phyloP scores from a whole-genome alignment of 2,888 invertebrate genomes.

The Itoplectis maculator region DNA sequence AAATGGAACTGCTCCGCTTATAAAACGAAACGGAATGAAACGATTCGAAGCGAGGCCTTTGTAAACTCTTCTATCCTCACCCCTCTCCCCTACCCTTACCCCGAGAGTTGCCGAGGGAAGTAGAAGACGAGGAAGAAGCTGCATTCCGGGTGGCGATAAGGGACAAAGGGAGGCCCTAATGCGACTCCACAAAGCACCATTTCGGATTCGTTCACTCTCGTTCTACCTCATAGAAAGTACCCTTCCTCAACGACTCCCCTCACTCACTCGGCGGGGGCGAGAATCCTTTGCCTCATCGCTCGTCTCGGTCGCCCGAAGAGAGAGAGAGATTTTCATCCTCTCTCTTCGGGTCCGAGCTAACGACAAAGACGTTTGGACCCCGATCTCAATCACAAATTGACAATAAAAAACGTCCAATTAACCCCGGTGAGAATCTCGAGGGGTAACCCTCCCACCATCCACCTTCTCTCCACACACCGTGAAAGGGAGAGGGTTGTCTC shows the following conservation, averaged over 20 bases:
- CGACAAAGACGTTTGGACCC: slow-evolving; percentile 73
- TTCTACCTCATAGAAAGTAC: slow-evolving; percentile 38
- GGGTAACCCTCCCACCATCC: slow-evolving; percentile 19
- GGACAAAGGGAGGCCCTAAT: slow-evolving; percentile 79
- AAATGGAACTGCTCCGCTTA: slow-evolving; percentile 39
- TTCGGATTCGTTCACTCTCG: slow-evolving; percentile 71
- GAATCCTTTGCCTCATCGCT: slow-evolving; percentile 44
- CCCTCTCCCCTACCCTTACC: too few relatives aligned
- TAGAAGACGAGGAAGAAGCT: slow-evolving; percentile 48
- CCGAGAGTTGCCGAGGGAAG: background rate
- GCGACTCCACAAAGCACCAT: slow-evolving; percentile 78
- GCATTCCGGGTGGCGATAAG: slow-evolving; percentile 74
- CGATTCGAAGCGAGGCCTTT: slow-evolving; percentile 44
- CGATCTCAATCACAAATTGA: slow-evolving; percentile 84
- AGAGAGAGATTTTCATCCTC: slow-evolving; percentile 58
- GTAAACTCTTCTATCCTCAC: slow-evolving; percentile 49
- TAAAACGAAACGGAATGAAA: slow-evolving; percentile 51
- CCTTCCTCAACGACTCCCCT: slow-evolving; percentile 52
- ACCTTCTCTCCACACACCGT: slow-evolving; percentile 10
- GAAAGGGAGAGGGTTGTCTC: slow-evolving; percentile 63
- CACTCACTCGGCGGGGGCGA: slow-evolving; percentile 17
- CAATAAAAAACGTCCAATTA: slow-evolving; percentile 84
- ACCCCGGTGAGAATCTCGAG: slow-evolving; percentile 72
- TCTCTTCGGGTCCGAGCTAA: slow-evolving; percentile 56
- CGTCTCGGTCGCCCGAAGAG: slow-evolving; percentile 37